Evolutionary conservation across 2,113 vertebrate species (phyloP), one percentile per base, ranked within the genome.

Genomic region (Oryzias woworae): DNA sequence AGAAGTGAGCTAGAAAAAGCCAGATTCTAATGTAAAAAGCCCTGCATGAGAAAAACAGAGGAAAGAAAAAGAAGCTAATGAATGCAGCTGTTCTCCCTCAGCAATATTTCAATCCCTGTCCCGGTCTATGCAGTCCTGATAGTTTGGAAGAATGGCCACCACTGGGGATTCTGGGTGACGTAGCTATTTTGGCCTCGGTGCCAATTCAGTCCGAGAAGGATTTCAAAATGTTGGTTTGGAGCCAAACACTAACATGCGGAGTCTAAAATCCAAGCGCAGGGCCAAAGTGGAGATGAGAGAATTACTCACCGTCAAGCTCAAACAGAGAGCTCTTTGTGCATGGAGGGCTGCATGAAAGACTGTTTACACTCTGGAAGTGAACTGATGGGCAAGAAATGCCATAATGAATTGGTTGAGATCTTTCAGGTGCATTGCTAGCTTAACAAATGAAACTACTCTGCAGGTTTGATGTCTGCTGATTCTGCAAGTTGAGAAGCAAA

Each of bases 151-250:
- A 76, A 73, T 53, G 69, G 77, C 78, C 83, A 78, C 84, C 81
- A 66, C 71, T 58, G 60, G 83, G 76, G 81, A 87, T 81, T 85
- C 66, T 81, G 75, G 78, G 73, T 86, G 86, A 88, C 78, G 80
- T 85, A 78, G 71, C 56, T 14, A 45, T 63, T 55, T 80, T 81
- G 77, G 75, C 73, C 42, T n/a, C 1, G 44, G 53, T 70, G 76
- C 57, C 69, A 75, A 62, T 68, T 62, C 51, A 23, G 69, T 74
- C 31, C 54, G 53, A 66, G 66, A 54, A 73, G 79, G 78, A 84
- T 85, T 79, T 75, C 73, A 69, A 75, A 75, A 78, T 66, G 59
- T 62, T 0, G 28, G 55, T 77, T 74, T 73, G 1, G 5, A 52
- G 74, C 83, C 86, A 76, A 85, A 75, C 71, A 58, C 61, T 73